Evolutionary conservation across 2,113 vertebrate species (phyloP).

Genomic region (Dinomys branickii): DNA sequence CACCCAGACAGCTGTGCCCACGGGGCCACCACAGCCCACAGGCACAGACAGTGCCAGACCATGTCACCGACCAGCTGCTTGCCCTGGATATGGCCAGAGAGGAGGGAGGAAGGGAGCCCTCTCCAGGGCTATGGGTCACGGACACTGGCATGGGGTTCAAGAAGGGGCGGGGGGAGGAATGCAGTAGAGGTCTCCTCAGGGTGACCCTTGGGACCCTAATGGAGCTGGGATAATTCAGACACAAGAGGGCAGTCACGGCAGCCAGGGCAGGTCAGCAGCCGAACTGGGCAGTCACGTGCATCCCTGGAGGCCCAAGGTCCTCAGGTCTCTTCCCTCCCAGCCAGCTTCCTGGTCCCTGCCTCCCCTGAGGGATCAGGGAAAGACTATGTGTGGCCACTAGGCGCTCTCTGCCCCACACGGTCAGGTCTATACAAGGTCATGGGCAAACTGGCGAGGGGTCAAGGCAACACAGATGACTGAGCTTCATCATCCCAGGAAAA

Average conservation of each 20-base stretch:
- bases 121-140: not conserved
- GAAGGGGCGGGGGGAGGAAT: not conserved
- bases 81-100: not conserved
- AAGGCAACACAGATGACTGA: not conserved
- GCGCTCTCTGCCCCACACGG: not conserved
- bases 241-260: not conserved
- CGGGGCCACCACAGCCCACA: not conserved
- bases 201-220: not conserved
- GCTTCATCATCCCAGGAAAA: not conserved
- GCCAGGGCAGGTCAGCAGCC: not conserved
- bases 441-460: not conserved
- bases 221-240: not conserved
- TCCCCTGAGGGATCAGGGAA: not conserved
- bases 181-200: not conserved
- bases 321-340: not conserved
- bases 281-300: fast-evolving
- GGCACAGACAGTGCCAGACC: not conserved
- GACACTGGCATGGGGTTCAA: not conserved
- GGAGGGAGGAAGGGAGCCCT: not conserved
- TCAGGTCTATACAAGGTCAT: not conserved
- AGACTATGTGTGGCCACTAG: not conserved
- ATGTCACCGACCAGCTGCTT: not conserved
- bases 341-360: not conserved
- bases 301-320: not conserved
- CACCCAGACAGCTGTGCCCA: not conserved